Evolutionary conservation across 2,113 vertebrate species (phyloP), one percentile per base, ranked within the genome.

Genomic region (Acrocephalus arundinaceus): DNA sequence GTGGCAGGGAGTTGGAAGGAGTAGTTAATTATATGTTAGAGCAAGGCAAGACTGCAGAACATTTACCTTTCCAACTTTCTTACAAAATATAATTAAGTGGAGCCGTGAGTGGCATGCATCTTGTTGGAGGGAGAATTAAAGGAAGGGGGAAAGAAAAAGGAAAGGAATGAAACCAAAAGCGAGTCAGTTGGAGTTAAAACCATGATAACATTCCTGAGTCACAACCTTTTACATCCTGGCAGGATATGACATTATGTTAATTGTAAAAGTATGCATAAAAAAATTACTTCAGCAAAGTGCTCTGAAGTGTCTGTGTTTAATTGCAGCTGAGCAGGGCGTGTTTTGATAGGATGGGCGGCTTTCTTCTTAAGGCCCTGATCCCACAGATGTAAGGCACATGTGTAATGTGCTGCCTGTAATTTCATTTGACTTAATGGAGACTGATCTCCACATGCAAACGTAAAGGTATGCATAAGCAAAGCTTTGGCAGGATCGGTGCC

Each of bases 231-330:
- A n/a, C 3, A 1, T 76, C 58, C 89, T 94, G 90, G 68, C 71
- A 89, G 87, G 81, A 81, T 89, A 57, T 90, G 86, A 75, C 67
- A 79, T 87, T 85, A 84, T 89, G 74, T 58, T 96, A 94, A 95
- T 96, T 92, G 85, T 82, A 93, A 73, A 97, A 96, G 94, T 90
- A 96, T 89, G 94, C 94, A 93, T 96, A 63, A 41, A 74, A 77
- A 75, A 78, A 35, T 51, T 48, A 80, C 92, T 84, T 30, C 6
- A 72, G 87, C 3, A 0, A 93, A 20, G 48, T 55, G 80, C 92
- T 96, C 91, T 80, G 70, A 76, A 87, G 87, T 86, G 87, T 66
- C 93, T 94, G 92, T 21, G 52, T 90, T 96, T 95, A 95, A 96
- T 96, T 96, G 85, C 71, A 94, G 83, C 49, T 0, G 23, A 61